Evolutionary conservation across 2,888 invertebrate genomes (phyloP).

Genomic region (Drosophila ustulata): DNA sequence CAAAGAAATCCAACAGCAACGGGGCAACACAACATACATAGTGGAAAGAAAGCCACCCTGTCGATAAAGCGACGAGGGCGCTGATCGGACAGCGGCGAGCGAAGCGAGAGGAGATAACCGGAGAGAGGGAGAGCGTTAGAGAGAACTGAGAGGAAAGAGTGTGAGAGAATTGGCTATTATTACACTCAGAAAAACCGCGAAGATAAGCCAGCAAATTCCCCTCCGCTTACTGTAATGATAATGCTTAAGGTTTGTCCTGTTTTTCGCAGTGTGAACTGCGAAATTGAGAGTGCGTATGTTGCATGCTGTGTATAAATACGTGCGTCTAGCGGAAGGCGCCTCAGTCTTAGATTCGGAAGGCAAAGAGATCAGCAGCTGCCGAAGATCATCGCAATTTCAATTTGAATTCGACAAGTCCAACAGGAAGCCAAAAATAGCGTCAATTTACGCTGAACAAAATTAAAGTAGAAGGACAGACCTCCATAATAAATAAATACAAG

Average conservation of each 20-base stretch:
- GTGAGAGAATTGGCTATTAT: conserved; percentile 5
- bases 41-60: conserved; percentile 56
- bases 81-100: conserved; percentile 27
- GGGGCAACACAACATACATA: conserved; percentile 7
- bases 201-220: neutral
- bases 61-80: conserved; percentile 49
- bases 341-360: conserved; percentile 55
- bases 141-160: conserved; percentile 1
- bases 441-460: conserved; percentile 1
- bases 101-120: conserved; percentile 5
- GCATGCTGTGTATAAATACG: conserved; percentile 67
- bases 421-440: conserved; percentile 43
- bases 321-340: conserved; percentile 42
- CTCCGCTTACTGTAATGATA: neutral
- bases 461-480: conserved; percentile 13
- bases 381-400: conserved; percentile 29
- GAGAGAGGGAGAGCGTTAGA: neutral
- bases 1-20: conserved; percentile 17
- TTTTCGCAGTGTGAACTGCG: conserved; percentile 33
- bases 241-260: neutral
- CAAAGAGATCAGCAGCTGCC: conserved; percentile 47
- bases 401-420: neutral
- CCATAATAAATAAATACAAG: conserved; percentile 1
- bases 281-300: conserved; percentile 41
- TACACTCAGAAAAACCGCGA: conserved; percentile 25